phyloP scores from a whole-genome alignment of 1,140 invertebrate species.

The Drosophila kepulauana region DNA sequence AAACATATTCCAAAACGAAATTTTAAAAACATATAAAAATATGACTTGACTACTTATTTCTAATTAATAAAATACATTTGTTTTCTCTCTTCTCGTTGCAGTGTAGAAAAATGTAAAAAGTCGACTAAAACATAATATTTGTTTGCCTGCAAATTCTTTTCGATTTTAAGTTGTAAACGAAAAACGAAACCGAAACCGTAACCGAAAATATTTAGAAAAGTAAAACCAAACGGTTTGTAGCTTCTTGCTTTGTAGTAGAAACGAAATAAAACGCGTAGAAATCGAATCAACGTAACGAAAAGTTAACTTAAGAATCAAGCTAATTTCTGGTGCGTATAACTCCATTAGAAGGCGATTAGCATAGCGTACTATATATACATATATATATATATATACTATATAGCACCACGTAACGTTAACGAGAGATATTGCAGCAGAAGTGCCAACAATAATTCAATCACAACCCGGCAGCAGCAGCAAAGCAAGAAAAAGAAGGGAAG shows the following conservation, averaged over 20 bases:
- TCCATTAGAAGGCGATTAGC: conserved; percentile 76
- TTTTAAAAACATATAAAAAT: too few relatives aligned
- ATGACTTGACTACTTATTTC: not conserved
- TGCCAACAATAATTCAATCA: conserved; percentile 75
- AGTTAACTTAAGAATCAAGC: conserved; percentile 53
- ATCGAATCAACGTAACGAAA: conserved; percentile 47
- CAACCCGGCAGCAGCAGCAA: not conserved
- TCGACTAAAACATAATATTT: conserved; percentile 81
- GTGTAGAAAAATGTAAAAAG: conserved; percentile 84
- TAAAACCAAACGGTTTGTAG: conserved; percentile 60
- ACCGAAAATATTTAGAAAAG: conserved; percentile 39
- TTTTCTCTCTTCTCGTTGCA: conserved; percentile 58
- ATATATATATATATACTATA: not conserved
- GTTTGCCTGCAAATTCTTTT: conserved; percentile 79
- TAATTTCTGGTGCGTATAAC: conserved; percentile 79
- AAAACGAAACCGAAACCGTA: conserved; percentile 52
- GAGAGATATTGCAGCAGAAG: conserved; percentile 45
- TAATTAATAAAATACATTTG: conserved; percentile 5
- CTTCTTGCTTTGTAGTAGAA: conserved; percentile 53
- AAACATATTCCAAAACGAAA: too few relatives aligned
- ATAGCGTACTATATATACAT: conserved; percentile 27
- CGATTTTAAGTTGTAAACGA: conserved; percentile 72
- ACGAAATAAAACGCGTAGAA: conserved; percentile 14
- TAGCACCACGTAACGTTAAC: conserved; percentile 7
- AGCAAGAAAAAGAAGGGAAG: not conserved